phyloP scores from a whole-genome alignment of 1,140 invertebrate species.

The Cryptotermes secundus region DNA sequence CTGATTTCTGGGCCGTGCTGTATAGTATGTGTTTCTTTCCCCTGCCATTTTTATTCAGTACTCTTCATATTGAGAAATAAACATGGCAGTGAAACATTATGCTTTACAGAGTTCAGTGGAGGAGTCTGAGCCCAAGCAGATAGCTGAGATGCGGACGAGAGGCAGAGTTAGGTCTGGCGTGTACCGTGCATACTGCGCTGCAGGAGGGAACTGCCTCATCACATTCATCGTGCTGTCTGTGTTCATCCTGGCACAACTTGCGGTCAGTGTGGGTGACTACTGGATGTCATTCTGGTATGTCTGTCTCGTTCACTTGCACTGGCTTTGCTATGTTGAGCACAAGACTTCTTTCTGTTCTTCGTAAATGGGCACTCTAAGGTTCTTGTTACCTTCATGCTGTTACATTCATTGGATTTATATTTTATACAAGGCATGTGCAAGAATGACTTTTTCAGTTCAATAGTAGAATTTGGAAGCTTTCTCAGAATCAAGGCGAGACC shows the following conservation, averaged over 20 bases:
- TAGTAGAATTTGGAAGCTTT: no score
- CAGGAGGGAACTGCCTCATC: conserved; percentile 54
- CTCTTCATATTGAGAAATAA: not conserved
- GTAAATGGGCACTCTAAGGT: no score
- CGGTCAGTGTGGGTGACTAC: conserved; percentile 66
- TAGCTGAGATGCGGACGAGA: not conserved
- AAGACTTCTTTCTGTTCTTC: no score
- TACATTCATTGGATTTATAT: no score
- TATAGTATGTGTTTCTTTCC: no score
- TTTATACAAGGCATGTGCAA: no score
- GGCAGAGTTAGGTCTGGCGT: conserved; percentile 47
- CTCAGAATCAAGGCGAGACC: no score
- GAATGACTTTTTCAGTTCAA: no score
- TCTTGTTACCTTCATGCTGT: no score
- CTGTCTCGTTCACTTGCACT: conserved; percentile 9
- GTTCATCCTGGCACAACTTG: conserved; percentile 59
- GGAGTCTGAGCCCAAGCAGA: conserved; percentile 2
- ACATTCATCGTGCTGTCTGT: conserved; percentile 53
- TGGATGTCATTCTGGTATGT: conserved; percentile 66
- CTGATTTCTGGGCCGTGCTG: no score
- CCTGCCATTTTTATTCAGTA: no score
- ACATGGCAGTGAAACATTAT: not conserved
- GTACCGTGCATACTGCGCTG: conserved; percentile 61
- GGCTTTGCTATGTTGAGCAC: conserved; percentile 30
- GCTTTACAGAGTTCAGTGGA: conserved; percentile 43